Conservation (phyloP, 2,113 vertebrate genomes). For the Chloroceryle aenea region DNA sequence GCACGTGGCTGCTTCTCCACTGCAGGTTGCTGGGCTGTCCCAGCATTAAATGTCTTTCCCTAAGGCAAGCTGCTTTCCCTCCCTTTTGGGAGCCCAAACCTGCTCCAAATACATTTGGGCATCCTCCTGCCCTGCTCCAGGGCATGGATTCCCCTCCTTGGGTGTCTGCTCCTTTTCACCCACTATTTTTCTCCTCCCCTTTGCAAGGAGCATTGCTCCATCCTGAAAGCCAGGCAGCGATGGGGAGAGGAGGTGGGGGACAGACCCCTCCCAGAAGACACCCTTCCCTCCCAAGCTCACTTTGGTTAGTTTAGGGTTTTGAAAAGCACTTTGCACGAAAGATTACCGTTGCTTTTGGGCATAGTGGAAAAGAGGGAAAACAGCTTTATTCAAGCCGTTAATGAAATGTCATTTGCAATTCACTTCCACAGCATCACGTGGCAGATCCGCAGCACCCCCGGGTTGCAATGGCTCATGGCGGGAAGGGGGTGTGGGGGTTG, state of each 20-base stretch:
- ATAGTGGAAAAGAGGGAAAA: conserved; percentile 42
- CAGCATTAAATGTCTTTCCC: background rate
- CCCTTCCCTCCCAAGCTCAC: background rate
- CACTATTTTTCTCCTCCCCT: fast-evolving
- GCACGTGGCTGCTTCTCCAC: background rate
- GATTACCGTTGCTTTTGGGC: conserved; percentile 16
- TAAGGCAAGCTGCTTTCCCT: fast-evolving
- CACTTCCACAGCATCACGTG: conserved; percentile 38
- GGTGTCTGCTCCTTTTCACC: background rate
- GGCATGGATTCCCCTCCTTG: fast-evolving
- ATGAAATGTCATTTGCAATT: conserved; percentile 77
- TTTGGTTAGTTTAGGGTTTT: background rate
- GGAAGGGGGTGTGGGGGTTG: background rate
- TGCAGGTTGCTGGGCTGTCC: fast-evolving
- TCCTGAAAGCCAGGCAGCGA: background rate
- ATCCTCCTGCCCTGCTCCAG: fast-evolving
- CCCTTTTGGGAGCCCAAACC: background rate
- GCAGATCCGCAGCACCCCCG: background rate
- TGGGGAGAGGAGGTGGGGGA: fast-evolving
- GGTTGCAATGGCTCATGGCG: background rate
- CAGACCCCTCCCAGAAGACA: background rate
- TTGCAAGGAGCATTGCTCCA: fast-evolving
- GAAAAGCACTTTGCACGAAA: background rate
- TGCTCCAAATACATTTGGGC: background rate
- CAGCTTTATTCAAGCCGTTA: conserved; percentile 74